A percentile compares a stretch with the other conserved stretches of the same genome.
phyloP scores from a whole-genome alignment of 1,140 invertebrate genomes.

The Drosophila trapezifrons region DNA sequence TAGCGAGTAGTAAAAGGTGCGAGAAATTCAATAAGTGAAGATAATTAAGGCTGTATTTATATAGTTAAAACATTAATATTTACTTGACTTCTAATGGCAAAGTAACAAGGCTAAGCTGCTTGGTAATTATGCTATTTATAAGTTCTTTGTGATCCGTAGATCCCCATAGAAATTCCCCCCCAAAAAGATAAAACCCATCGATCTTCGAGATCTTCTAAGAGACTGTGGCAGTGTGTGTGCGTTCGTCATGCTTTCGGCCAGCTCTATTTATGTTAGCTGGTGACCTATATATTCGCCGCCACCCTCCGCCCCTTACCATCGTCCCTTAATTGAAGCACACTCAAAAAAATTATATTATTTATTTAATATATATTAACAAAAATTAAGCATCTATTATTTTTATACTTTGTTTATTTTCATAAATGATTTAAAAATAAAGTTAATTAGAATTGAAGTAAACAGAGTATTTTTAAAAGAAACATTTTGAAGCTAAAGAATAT shows the following conservation, averaged over 20 bases:
- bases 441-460: too few relatives aligned
- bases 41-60: too few relatives aligned
- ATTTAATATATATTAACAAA: neutral
- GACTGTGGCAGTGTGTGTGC: neutral
- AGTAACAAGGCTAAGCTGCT: neutral
- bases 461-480: too few relatives aligned
- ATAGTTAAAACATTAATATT: neutral
- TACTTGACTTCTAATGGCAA: neutral
- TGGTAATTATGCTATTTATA: slow-evolving; percentile 1
- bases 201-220: slow-evolving; percentile 1
- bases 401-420: too few relatives aligned
- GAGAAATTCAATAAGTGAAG: too few relatives aligned
- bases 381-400: too few relatives aligned
- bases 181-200: neutral
- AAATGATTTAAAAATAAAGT: too few relatives aligned
- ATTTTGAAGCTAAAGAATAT: too few relatives aligned
- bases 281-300: slow-evolving; percentile 57
- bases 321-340: slow-evolving; percentile 28
- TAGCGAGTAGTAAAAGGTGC: too few relatives aligned
- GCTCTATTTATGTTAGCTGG: slow-evolving; percentile 63
- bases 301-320: neutral
- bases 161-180: neutral
- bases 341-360: neutral
- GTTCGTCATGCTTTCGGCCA: slow-evolving; percentile 22
- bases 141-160: neutral